Evolutionary conservation across 1,140 invertebrate genomes (phyloP), one percentile per base, ranked within the genome.

Genomic region (Drosophila tani): DNA sequence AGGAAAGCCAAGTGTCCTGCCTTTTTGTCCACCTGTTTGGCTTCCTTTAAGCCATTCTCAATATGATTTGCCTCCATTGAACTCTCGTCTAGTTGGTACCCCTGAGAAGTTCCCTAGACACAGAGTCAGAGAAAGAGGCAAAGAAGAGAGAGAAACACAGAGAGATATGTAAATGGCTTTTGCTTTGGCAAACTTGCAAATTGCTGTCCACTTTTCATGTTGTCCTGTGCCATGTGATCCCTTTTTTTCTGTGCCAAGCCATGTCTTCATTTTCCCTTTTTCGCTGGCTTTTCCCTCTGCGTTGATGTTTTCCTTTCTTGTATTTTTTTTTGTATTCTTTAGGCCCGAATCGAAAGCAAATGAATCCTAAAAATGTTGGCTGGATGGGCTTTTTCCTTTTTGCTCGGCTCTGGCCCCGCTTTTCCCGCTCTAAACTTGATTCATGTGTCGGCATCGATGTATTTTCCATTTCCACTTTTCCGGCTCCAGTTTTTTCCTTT

Each of bases 181-280:
- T 68, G 35, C 40, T 51, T 41, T 73, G 62, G 51, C 49, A 66
- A 62, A 79, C 78, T 84, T 70, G 71, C 83, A 82, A 87, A 87
- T 87, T 88, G 81, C 64, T 70, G 81, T 83, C 77, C 84, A 83
- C 84, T 83, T 83, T 84, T 77, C 84, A 80, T 87, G 80, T 80
- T 74, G 64, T 69, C 45, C 51, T 41, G 64, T 62, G 55, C 69
- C 65, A 69, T 70, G 62, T 40, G 57, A 60, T 68, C 65, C 50
- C 43, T 60, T 56, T 60, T 51, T 64, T 40, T 19, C n/a, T 62
- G 38, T 14, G n/a, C 40, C 15, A 21, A 41, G 45, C 46, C 32
- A 67, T 57, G 67, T 58, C 68, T 71, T 47, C 32, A 70, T 56
- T 71, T 70, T 70, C 21, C 17, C 15, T 24, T 55, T 47, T 21